Percentiles rank a stretch among this genome's conserved stretches.
These are phyloP conservation scores for Spatulosminthurus flaviceps DNA, from an alignment of 2,888 invertebrate genomes.

Conservation along the genomic window DNA sequence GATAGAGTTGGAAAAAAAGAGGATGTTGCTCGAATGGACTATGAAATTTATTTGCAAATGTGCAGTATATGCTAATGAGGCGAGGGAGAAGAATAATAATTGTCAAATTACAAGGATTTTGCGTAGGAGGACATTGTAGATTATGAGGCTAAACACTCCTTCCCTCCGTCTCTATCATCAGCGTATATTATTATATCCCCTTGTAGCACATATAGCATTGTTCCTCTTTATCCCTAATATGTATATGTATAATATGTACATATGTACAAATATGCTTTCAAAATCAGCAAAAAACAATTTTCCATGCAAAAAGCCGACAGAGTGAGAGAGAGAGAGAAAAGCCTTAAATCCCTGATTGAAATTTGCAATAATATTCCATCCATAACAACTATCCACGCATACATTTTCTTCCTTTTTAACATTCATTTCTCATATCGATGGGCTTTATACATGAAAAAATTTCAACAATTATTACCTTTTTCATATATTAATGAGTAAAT, in stretches of 20 bases:
- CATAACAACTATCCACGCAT: not conserved
- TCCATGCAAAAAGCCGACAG: slow-evolving; percentile 17
- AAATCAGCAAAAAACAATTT: not conserved
- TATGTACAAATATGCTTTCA: not conserved
- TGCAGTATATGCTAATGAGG: slow-evolving; percentile 44
- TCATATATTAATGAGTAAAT: not conserved
- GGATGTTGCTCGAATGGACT: slow-evolving; percentile 19
- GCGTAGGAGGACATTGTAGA: slow-evolving; percentile 36
- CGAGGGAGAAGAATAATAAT: slow-evolving; percentile 43
- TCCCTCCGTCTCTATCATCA: not conserved
- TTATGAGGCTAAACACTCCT: slow-evolving; percentile 24
- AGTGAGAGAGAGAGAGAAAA: not conserved
- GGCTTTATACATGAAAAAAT: not conserved
- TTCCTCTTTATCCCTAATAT: too few species aligned
- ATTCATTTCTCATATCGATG: slow-evolving; percentile 11
- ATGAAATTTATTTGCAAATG: slow-evolving; percentile 38
- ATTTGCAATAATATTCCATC: slow-evolving; percentile 10
- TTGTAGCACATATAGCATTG: not conserved
- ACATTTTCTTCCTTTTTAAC: not conserved
- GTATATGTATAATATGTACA: not conserved
- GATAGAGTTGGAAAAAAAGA: not conserved
- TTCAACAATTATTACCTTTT: not conserved
- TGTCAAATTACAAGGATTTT: slow-evolving; percentile 44
- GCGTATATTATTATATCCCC: not conserved
- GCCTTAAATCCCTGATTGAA: slow-evolving; percentile 1